Evolutionary conservation across 2,797 vertebrate genomes (phyloP).

Genomic region (Mionectes olivaceus): DNA sequence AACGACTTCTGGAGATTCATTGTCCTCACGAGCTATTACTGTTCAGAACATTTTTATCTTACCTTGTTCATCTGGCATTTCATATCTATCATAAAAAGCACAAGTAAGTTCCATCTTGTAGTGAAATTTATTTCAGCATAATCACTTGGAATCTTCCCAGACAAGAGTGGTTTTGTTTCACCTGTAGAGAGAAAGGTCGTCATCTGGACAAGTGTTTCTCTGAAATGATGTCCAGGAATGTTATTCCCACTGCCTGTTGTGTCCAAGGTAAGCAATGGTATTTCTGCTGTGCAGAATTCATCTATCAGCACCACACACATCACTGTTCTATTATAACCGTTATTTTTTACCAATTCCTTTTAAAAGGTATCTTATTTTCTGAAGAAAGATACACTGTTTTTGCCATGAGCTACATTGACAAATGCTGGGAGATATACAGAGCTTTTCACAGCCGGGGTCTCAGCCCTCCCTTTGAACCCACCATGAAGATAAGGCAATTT

Average conservation of each 20-base stretch:
- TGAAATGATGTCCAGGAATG: conserved; percentile 84
- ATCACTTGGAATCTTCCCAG: neutral
- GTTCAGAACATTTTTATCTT: conserved; percentile 82
- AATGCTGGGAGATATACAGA: conserved; percentile 86
- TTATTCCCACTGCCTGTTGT: conserved; percentile 83
- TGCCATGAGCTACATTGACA: conserved; percentile 73
- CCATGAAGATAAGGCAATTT: conserved; percentile 86
- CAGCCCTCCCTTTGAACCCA: conserved; percentile 60
- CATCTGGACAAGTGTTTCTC: conserved; percentile 84
- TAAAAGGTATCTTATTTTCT: conserved; percentile 78
- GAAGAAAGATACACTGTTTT: conserved; percentile 53
- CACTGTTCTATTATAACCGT: neutral
- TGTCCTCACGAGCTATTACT: conserved; percentile 82
- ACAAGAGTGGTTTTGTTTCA: conserved; percentile 19
- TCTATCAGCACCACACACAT: neutral
- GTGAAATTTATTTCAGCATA: neutral
- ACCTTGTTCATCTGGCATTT: conserved; percentile 84
- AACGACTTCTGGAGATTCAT: conserved; percentile 72
- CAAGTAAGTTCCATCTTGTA: conserved; percentile 77
- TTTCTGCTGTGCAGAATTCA: neutral
- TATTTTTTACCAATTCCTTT: neutral
- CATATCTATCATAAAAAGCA: conserved; percentile 80
- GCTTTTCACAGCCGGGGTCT: conserved; percentile 49
- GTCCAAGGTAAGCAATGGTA: conserved; percentile 83
- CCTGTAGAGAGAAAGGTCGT: conserved; percentile 76